phyloP scores from a whole-genome alignment of 2,888 invertebrate species.

The Heliconius ismenius region DNA sequence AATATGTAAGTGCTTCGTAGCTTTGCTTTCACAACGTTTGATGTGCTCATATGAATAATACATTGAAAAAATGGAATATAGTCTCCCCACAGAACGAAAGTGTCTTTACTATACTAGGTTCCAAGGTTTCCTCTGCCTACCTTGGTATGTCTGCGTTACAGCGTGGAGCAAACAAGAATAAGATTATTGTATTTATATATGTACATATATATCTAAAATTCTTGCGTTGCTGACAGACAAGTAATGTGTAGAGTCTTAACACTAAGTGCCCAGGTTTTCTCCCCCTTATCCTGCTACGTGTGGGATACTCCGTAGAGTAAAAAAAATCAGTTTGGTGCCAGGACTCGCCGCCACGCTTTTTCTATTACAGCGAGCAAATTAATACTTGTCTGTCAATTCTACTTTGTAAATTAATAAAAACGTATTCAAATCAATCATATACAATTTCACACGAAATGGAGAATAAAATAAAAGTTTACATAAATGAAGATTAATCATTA shows the following conservation, averaged over 20 bases:
- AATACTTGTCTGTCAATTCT: too few species aligned
- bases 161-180: not conserved
- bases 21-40: not conserved
- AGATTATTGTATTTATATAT: too few species aligned
- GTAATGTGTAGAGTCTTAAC: not conserved
- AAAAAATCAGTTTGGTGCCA: not conserved
- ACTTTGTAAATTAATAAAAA: not conserved
- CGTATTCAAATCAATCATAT: not conserved
- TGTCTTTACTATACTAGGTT: not conserved
- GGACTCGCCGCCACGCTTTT: too few species aligned
- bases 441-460: not conserved
- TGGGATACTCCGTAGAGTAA: not conserved
- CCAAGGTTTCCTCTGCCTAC: not conserved
- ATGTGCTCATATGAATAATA: constrained; percentile 8
- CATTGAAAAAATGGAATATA: not conserved
- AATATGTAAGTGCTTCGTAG: not conserved
- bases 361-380: too few species aligned
- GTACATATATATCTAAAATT: too few species aligned
- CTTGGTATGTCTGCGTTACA: not conserved
- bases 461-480: not conserved
- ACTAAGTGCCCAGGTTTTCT: not conserved
- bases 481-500: constrained; percentile 6
- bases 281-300: not conserved
- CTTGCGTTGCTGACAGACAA: too few species aligned
- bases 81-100: not conserved